These are phyloP conservation scores for Campopleginae sp. DNA, from an alignment of 2,888 invertebrate species.

Conservation along the genomic window DNA sequence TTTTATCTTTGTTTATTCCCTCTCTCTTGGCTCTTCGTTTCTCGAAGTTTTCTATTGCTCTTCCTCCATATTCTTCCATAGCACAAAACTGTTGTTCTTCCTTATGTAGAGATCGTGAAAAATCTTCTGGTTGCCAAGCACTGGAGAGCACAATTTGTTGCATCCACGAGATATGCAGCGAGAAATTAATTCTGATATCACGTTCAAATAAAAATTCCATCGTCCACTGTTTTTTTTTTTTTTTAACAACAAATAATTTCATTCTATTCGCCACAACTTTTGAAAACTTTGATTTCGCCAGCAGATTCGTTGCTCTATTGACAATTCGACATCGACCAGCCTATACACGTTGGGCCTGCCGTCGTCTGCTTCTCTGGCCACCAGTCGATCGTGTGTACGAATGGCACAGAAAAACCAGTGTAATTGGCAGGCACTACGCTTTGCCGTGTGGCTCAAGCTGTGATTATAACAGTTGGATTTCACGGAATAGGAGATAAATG, in stretches of 20 bases:
- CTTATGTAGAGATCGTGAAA: constrained; percentile 71
- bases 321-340: constrained; percentile 7
- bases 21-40: constrained; percentile 2
- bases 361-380: constrained; percentile 35
- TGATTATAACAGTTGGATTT: constrained; percentile 83
- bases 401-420: constrained; percentile 69
- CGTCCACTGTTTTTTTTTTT: too few relatives aligned
- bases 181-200: too few relatives aligned
- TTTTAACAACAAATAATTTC: neutral
- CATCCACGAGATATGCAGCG: too few relatives aligned
- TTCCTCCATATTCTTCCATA: constrained; percentile 16
- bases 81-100: constrained; percentile 20
- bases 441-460: constrained; percentile 74
- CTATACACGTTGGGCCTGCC: constrained; percentile 28
- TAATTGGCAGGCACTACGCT: constrained; percentile 78
- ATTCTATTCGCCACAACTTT: neutral
- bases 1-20: constrained; percentile 36
- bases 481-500: constrained; percentile 82
- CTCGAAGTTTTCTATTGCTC: constrained; percentile 22
- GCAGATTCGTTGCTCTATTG: neutral
- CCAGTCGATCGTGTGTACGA: constrained; percentile 58
- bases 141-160: neutral
- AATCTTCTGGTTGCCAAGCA: constrained; percentile 77
- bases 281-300: too few relatives aligned
- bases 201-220: too few relatives aligned